A percentile compares a stretch with the other conserved stretches of the same genome.
These are phyloP conservation scores for Crenuchus spilurus DNA, from an alignment of 2,797 vertebrate genomes.

Conservation along the genomic window DNA sequence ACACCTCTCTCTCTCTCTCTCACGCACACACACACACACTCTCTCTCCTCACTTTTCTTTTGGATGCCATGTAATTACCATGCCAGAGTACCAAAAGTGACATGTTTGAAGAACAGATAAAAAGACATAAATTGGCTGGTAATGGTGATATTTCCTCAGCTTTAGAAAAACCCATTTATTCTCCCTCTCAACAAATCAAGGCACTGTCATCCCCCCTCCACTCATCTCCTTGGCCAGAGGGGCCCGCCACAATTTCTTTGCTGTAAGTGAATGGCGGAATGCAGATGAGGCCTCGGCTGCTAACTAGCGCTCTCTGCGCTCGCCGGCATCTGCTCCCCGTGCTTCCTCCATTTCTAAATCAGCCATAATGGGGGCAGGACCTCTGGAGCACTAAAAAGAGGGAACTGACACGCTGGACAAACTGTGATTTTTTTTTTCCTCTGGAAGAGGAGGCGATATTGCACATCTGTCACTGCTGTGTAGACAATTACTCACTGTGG, in stretches of 20 bases:
- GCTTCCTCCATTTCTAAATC: conserved; percentile 96
- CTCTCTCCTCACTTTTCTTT: conserved; percentile 59
- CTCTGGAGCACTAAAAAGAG: conserved; percentile 94
- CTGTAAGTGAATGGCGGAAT: conserved; percentile 83
- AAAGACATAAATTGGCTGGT: conserved; percentile 99
- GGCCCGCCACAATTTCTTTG: conserved; percentile 82
- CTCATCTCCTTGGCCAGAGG: conserved; percentile 93
- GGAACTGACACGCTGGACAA: conserved; percentile 93
- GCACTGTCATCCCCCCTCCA: conserved; percentile 92
- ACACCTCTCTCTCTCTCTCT: conserved; percentile 56
- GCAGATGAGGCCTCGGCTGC: conserved; percentile 82
- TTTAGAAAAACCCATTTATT: conserved; percentile 99
- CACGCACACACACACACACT: background rate
- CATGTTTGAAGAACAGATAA: conserved; percentile 99
- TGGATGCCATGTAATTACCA: conserved; percentile 93
- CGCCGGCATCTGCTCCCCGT: conserved; percentile 78
- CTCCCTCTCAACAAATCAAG: conserved; percentile 99
- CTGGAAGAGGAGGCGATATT: conserved; percentile 90
- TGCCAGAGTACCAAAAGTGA: conserved; percentile 99
- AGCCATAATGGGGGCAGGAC: conserved; percentile 98
- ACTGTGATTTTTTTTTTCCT: conserved; percentile 90
- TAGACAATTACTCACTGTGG: conserved; percentile 84
- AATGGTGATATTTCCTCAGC: conserved; percentile 99
- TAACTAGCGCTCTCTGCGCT: conserved; percentile 79
- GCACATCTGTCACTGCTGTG: conserved; percentile 92